Base-by-base conservation (phyloP, 2,888 invertebrate genomes). In the Aromia moschata region DNA sequence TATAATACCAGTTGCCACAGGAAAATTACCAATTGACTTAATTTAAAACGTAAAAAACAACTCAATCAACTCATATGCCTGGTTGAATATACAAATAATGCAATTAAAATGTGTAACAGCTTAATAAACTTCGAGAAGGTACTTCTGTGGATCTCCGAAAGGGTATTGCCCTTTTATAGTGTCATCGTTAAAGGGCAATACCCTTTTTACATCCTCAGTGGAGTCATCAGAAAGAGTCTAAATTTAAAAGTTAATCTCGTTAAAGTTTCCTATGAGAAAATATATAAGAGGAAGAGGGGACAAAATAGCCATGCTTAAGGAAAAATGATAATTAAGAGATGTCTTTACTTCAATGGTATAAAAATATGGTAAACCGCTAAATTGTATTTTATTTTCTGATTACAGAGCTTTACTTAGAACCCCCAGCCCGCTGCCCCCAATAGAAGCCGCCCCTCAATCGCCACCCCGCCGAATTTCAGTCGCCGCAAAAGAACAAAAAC, bases 351-450 rank as follows among this genome's bases (percentile, higher is more conserved):
- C n/a, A n/a, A n/a, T n/a, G n/a, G n/a, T n/a, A n/a, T n/a, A n/a
- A n/a, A n/a, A n/a, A n/a, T n/a, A n/a, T n/a, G n/a, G n/a, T n/a
- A n/a, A n/a, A n/a, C n/a, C n/a, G n/a, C n/a, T n/a, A n/a, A n/a
- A n/a, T n/a, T n/a, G n/a, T n/a, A n/a, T n/a, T n/a, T n/a, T n/a
- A n/a, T n/a, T n/a, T n/a, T n/a, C n/a, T n/a, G n/a, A n/a, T 75
- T 78, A 11, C 72, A 80, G 80, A 76, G 72, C 69, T 70, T 72
- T 65, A 60, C 56, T 65, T 69, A 70, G 65, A 68, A 70, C 69
- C n/a, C 65, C 64, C 66, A 64, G 74, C 72, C 76, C 76, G 76
- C 74, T 76, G 76, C 74, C 77, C 77, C 76, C 76, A 73, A 55
- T 78, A 71, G 72, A 69, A 66, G 74, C 74, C 76, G 77, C 77